Evolutionary conservation across 2,888 invertebrate genomes (phyloP).

Genomic region (Zootermopsis nevadensis): DNA sequence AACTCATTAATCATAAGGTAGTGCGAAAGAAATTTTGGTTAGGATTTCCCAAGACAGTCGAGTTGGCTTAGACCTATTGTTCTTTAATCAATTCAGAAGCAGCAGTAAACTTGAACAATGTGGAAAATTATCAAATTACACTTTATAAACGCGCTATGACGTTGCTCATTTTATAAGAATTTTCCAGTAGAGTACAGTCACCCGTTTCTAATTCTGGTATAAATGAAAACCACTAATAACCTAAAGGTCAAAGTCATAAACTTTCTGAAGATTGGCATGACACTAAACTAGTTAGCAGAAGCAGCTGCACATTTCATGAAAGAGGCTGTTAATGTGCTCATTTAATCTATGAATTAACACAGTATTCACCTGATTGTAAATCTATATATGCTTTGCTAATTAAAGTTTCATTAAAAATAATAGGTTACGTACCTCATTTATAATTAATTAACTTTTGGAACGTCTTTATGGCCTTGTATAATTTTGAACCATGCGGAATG

Average conservation of each 20-base stretch:
- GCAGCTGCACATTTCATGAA: no score
- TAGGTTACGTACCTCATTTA: neutral
- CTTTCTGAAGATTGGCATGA: no score
- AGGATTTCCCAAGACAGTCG: slow-evolving; percentile 26
- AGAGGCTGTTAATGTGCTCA: no score
- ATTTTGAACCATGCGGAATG: neutral
- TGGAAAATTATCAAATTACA: slow-evolving; percentile 32
- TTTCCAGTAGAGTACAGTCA: no score
- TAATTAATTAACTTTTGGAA: neutral
- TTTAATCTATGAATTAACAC: neutral
- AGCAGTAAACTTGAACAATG: slow-evolving; percentile 2
- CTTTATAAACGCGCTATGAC: neutral
- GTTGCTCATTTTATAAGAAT: no score
- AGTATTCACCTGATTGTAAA: neutral
- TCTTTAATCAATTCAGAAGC: slow-evolving; percentile 18
- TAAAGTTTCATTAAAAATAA: neutral
- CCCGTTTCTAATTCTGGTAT: no score
- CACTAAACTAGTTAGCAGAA: no score
- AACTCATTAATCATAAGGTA: slow-evolving; percentile 21
- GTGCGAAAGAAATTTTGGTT: slow-evolving; percentile 19
- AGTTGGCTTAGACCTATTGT: slow-evolving; percentile 27
- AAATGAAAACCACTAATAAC: no score
- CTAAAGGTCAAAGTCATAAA: no score
- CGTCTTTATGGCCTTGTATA: neutral
- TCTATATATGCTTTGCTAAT: neutral